Base-by-base conservation (phyloP, 2,113 vertebrate species). In the Xiphophorus hellerii region DNA sequence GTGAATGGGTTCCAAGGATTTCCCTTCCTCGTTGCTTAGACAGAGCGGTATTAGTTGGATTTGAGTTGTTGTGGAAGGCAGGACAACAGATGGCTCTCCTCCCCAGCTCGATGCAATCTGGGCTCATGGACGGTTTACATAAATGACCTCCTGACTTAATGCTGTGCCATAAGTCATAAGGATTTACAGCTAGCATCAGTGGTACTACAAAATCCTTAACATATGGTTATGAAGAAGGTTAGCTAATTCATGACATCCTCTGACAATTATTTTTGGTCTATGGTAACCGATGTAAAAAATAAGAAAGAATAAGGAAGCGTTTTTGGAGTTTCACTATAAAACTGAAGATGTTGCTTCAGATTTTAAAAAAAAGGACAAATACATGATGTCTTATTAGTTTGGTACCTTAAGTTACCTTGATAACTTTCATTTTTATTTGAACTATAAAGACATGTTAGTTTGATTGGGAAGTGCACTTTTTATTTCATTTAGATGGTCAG, bases 11-110 rank as follows among this genome's bases (percentile, higher is more conserved):
- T 66, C 80, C 31, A 86, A 69, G 70, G 73, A 73, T 42, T 80
- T 80, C 62, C 20, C 28, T 75, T 76, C 81, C 71, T 76, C 69
- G 42, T n/a, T 66, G 84, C 78, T 86, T 80, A 83, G 54, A 73
- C 48, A 48, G 74, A 79, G 51, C 28, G 80, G 88, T 48, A 90
- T 91, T 89, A 90, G 89, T 54, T 76, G 87, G 90, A 88, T 88
- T 87, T 87, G 76, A 62, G 65, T 86, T 77, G 78, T 89, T 80
- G 76, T 83, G 74, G 81, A 62, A 71, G 76, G 71, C 22, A 28
- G 73, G 64, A 10, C 0, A 58, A 86, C 93, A 93, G 90, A 92
- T 91, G 90, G 88, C 76, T 80, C 33, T 51, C 83, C 65, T 15
- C 60, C 61, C 82, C 80, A 88, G 88, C 77, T 14, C 35, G 62